Evolutionary conservation across 2,113 vertebrate genomes (phyloP).

Genomic region (Osmerus mordax): DNA sequence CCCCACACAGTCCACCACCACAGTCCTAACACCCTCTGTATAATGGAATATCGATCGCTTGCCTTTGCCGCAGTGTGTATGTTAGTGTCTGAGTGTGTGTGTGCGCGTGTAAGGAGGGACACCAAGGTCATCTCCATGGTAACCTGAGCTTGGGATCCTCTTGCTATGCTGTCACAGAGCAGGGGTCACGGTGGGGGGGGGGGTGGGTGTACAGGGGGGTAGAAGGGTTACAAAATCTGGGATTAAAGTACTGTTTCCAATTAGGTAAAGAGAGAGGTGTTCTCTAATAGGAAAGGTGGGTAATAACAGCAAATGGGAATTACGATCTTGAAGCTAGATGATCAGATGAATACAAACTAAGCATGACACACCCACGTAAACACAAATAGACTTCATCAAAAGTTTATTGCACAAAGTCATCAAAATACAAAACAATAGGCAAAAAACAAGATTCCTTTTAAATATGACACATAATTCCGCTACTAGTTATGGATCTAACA

Average conservation of each 20-base stretch:
- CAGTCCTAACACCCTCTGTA: slow-evolving; percentile 51
- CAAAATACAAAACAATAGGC: too few species aligned
- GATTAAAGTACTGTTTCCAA: slow-evolving; percentile 38
- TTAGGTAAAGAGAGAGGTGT: slow-evolving; percentile 12
- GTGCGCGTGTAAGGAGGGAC: slow-evolving; percentile 22
- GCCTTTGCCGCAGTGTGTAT: slow-evolving; percentile 70
- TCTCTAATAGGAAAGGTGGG: slow-evolving; percentile 7
- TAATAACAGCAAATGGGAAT: background rate
- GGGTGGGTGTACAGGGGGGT: slow-evolving; percentile 14
- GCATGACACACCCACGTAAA: background rate
- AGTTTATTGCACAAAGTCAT: slow-evolving; percentile 67
- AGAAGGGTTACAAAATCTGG: slow-evolving; percentile 42
- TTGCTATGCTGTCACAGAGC: slow-evolving; percentile 55
- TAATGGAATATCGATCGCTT: slow-evolving; percentile 79
- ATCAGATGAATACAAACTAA: background rate
- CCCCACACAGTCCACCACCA: slow-evolving; percentile 7
- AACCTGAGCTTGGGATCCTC: slow-evolving; percentile 67
- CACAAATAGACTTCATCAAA: background rate
- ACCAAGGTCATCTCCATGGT: slow-evolving; percentile 76
- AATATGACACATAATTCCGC: too few species aligned
- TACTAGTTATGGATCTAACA: too few species aligned
- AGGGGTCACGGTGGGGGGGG: slow-evolving; percentile 56
- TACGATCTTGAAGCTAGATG: background rate
- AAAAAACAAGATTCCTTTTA: too few species aligned
- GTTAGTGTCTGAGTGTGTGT: slow-evolving; percentile 43